Percentiles rank a stretch among this genome's conserved stretches.
Evolutionary conservation across 2,888 invertebrate genomes (phyloP).

Genomic region (Griposia aprilina): DNA sequence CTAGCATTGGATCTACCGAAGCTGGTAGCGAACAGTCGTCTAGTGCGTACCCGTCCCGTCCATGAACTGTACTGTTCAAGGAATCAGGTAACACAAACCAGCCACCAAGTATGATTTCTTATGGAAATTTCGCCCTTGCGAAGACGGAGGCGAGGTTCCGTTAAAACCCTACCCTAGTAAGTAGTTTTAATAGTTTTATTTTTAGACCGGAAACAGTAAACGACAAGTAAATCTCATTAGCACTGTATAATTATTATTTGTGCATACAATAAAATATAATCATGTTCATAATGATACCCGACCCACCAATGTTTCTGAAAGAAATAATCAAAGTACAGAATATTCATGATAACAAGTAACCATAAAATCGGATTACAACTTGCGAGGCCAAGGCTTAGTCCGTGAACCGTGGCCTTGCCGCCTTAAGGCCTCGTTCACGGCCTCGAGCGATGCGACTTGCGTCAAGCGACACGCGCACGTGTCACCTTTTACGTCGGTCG

Average conservation of each 20-base stretch:
- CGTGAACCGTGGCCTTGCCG: constrained; percentile 20
- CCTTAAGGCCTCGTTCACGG: background rate
- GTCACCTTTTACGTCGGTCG: background rate
- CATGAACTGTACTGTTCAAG: too few species aligned
- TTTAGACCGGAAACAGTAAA: background rate
- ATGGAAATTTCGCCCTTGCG: background rate
- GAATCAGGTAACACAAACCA: too few species aligned
- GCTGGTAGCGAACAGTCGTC: too few species aligned
- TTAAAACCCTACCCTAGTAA: background rate
- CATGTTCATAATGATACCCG: background rate
- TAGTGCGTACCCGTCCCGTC: too few species aligned
- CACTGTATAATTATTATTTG: too few species aligned
- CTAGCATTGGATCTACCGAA: too few species aligned
- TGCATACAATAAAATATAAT: background rate
- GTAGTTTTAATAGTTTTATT: background rate
- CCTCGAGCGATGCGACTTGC: background rate
- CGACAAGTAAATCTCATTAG: background rate
- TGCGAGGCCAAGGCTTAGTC: constrained; percentile 14
- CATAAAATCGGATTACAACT: constrained; percentile 45
- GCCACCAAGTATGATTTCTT: background rate
- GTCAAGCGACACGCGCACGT: background rate
- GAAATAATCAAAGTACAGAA: constrained; percentile 18
- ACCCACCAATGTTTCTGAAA: background rate
- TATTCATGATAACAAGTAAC: constrained; percentile 30
- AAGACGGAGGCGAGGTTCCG: background rate